Evolutionary conservation across 1,140 invertebrate genomes (phyloP), one percentile per base, ranked within the genome.

Genomic region (Aphis gossypii): DNA sequence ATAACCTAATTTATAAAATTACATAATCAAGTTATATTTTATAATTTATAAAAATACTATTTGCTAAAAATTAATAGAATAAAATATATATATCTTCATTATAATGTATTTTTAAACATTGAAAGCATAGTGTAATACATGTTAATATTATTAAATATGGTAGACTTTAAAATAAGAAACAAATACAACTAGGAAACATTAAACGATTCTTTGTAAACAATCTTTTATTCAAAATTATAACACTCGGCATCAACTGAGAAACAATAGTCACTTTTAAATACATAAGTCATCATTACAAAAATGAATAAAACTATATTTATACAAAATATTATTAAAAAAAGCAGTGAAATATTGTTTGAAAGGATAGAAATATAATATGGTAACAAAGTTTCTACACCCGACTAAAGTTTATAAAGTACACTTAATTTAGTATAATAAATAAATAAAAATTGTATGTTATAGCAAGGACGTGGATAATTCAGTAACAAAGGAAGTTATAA

Each of bases 361-460:
- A 76, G 7, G 87, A 38, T 89, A 38, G 14, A 56, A 54, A 89
- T 56, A 38, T 89, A 89, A 25, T 41, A 23, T 23, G 20, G 18
- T 56, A 89, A 21, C 20, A 54, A 38, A 88, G 46, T 51, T 51
- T 88, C 46, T 51, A 56, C 23, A 54, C 9, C 0, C 23, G n/a
- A 56, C 9, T 56, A 89, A 38, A 89, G n/a, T 56, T 89, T 56
- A 56, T 56, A 89, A 89, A 89, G 18, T 89, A 56, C 20, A 89
- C 87, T 89, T 38, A 54, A 89, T 76, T 76, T 76, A 76, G 30
- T n/a, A 76, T 35, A 76, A 76, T 76, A 76, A n/a, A 68, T 68
- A 68, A n/a, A 76, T 76, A 76, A n/a, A 68, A 76, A 76, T 76
- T 76, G 5, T n/a, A 35, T 35, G 30, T 0, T 76, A 76, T 20